These are phyloP conservation scores for Epinephelus lanceolatus DNA, from an alignment of 2,113 vertebrate species.

Conservation along the genomic window DNA sequence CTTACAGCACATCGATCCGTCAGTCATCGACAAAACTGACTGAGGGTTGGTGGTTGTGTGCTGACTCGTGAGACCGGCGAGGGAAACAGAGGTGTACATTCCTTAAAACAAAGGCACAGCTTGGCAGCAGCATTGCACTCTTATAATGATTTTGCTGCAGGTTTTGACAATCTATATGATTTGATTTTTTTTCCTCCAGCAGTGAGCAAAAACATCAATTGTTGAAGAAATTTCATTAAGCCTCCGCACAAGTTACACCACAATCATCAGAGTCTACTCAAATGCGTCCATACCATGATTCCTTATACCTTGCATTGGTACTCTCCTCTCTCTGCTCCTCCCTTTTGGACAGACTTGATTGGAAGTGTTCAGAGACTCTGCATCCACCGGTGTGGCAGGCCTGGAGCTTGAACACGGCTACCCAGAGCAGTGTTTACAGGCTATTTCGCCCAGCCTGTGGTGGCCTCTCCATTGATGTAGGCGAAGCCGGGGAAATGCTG, in stretches of 20 bases:
- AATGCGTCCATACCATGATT: conserved; percentile 47
- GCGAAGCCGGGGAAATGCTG: conserved; percentile 99
- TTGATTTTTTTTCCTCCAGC: conserved; percentile 37
- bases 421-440: conserved; percentile 19
- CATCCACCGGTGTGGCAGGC: conserved; percentile 23
- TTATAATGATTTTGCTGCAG: conserved; percentile 75
- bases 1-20: conserved; percentile 62
- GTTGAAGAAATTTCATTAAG: conserved; percentile 44
- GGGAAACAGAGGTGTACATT: conserved; percentile 72
- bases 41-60: conserved; percentile 34
- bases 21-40: conserved; percentile 19
- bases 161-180: conserved; percentile 61
- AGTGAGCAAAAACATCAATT: conserved; percentile 28
- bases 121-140: conserved; percentile 79
- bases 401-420: conserved; percentile 14
- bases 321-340: conserved; percentile 39
- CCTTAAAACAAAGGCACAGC: conserved; percentile 85
- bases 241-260: conserved; percentile 37
- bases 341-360: conserved; percentile 39
- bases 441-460: conserved; percentile 97
- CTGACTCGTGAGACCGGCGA: conserved; percentile 26
- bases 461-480: conserved; percentile 98
- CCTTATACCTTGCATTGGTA: conserved; percentile 29
- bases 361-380: conserved; percentile 55
- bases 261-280: conserved; percentile 45